phyloP scores from a whole-genome alignment of 53 echinoderm and acorn worm species.

The Paelopatides confundens region DNA sequence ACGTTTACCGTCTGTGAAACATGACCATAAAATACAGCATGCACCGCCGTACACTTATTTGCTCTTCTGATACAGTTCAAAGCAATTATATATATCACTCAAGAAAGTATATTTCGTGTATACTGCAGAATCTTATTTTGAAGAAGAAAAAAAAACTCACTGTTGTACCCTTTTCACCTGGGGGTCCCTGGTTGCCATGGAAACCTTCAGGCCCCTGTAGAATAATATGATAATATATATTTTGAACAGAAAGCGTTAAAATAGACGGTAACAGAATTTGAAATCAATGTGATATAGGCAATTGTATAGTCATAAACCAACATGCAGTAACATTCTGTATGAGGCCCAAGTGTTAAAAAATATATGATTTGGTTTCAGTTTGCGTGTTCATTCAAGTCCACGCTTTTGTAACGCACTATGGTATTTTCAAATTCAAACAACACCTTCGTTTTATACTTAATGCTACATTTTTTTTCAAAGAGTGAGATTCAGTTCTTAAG shows the following conservation, averaged over 20 bases:
- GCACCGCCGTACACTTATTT: background rate
- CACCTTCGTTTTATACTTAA: too few relatives aligned
- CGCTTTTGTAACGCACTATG: too few relatives aligned
- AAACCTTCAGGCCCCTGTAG: slow-evolving; percentile 8
- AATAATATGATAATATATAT: background rate
- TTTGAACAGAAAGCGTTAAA: background rate
- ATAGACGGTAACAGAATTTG: background rate
- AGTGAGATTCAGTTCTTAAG: too few relatives aligned
- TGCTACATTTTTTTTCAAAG: too few relatives aligned
- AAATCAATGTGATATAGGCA: background rate
- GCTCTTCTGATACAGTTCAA: background rate
- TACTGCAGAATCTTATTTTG: background rate
- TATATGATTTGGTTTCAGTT: too few relatives aligned
- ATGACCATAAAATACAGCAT: too few relatives aligned
- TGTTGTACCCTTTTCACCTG: slow-evolving; percentile 6
- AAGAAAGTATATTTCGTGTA: background rate
- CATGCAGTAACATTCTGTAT: background rate
- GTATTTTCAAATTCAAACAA: too few relatives aligned
- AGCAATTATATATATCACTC: background rate
- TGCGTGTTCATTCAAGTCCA: too few relatives aligned
- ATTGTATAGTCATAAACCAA: background rate
- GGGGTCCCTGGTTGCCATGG: slow-evolving; percentile 6
- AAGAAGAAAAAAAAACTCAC: background rate
- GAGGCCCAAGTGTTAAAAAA: background rate
- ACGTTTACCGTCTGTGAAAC: too few relatives aligned